Evolutionary conservation across 1,140 invertebrate species (phyloP).

Genomic region (Aphelenchoides avenae): DNA sequence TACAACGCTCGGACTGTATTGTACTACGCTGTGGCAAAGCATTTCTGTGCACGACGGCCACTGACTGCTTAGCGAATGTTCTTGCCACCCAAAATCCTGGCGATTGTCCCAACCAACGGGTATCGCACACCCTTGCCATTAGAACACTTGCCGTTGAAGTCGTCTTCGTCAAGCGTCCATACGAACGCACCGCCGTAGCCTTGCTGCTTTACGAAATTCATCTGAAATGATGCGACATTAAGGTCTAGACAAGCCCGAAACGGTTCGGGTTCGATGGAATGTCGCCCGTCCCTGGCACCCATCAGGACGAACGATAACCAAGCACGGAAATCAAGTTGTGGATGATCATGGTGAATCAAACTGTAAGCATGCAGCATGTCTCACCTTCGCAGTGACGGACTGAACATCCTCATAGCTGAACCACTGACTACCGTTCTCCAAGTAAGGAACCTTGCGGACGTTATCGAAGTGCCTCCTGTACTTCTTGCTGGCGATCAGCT

Average conservation of each 20-base stretch:
- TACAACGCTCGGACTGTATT: too few species aligned
- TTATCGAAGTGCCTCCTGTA: constrained; percentile 75
- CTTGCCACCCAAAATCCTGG: constrained; percentile 36
- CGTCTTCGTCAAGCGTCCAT: constrained; percentile 94
- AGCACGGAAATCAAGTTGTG: too few species aligned
- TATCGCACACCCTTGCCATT: constrained; percentile 70
- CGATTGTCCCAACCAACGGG: constrained; percentile 83
- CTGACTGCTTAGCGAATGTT: too few species aligned
- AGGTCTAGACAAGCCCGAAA: too few species aligned
- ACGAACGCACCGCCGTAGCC: constrained; percentile 90
- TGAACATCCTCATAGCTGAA: constrained; percentile 80
- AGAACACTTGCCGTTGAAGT: constrained; percentile 73
- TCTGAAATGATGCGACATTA: too few species aligned
- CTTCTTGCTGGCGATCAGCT: constrained; percentile 81
- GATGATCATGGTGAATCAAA: too few species aligned
- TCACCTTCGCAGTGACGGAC: constrained; percentile 41
- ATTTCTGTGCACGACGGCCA: too few species aligned
- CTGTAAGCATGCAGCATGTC: too few species aligned
- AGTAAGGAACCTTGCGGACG: constrained; percentile 81
- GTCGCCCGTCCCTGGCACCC: too few species aligned
- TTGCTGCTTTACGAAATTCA: constrained; percentile 82
- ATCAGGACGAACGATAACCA: too few species aligned
- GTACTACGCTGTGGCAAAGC: too few species aligned
- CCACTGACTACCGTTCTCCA: constrained; percentile 78
- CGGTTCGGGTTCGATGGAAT: too few species aligned